These are phyloP conservation scores for Mormyrus lacerda DNA, from an alignment of 2,113 vertebrate genomes.

Conservation along the genomic window DNA sequence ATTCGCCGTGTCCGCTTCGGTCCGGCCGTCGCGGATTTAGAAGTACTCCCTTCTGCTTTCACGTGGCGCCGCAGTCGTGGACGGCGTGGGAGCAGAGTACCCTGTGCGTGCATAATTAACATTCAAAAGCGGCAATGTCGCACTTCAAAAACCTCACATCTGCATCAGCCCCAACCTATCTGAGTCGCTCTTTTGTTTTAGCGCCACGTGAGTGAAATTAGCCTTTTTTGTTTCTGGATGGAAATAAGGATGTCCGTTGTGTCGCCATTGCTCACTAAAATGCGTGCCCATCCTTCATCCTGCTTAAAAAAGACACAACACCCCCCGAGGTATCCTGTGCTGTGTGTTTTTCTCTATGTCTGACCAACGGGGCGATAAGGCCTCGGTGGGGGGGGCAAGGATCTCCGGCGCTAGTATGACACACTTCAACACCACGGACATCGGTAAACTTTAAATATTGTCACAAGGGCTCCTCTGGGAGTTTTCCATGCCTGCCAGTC, in stretches of 20 bases:
- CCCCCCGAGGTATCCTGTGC: neutral
- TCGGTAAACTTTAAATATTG: neutral
- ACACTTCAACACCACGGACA: neutral
- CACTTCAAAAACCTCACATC: constrained; percentile 14
- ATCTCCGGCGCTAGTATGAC: neutral
- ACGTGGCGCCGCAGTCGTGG: neutral
- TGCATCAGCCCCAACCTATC: neutral
- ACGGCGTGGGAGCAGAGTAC: neutral
- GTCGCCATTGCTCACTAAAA: neutral
- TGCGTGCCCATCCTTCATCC: neutral
- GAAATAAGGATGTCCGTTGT: neutral
- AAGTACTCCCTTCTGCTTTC: neutral
- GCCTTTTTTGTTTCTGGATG: neutral
- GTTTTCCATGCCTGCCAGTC: neutral
- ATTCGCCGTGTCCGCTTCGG: neutral
- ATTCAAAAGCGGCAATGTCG: neutral
- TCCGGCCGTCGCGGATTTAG: neutral
- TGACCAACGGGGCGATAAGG: neutral
- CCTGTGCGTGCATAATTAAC: neutral
- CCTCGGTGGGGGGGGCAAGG: neutral
- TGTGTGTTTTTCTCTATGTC: neutral
- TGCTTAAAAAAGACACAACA: neutral
- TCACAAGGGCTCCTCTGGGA: neutral
- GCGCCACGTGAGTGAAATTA: neutral
- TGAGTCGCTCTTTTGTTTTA: neutral